phyloP scores from a whole-genome alignment of 35 echinoderm and acorn worm genomes.

The Heliocidaris tuberculata region DNA sequence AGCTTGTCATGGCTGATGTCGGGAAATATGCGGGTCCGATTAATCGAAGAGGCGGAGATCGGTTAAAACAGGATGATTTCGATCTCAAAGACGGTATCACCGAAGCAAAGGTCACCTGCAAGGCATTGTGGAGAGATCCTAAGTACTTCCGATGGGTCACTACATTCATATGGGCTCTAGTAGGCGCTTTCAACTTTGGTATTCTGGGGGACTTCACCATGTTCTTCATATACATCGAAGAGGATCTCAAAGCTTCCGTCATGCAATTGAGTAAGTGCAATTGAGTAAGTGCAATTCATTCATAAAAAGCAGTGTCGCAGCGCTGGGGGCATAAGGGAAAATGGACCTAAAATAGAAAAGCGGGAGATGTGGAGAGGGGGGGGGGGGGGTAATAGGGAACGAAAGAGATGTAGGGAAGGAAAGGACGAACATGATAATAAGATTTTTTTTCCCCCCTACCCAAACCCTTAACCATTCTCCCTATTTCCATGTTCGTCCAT shows the following conservation, averaged over 20 bases:
- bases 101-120: neutral
- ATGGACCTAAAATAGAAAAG: too few species aligned
- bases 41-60: neutral
- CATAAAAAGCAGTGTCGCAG: too few species aligned
- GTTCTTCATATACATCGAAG: neutral
- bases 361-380: too few species aligned
- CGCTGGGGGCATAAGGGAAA: too few species aligned
- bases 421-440: too few species aligned
- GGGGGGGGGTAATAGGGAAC: too few species aligned
- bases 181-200: constrained; percentile 4
- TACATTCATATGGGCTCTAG: neutral
- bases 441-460: too few species aligned
- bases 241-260: neutral
- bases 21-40: neutral
- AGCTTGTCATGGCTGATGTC: neutral
- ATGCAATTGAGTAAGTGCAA: neutral
- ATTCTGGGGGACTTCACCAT: neutral
- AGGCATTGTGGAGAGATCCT: neutral
- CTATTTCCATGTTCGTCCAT: too few species aligned
- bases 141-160: neutral
- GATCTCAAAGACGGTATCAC: neutral
- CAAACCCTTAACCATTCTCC: too few species aligned
- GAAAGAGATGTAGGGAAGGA: too few species aligned
- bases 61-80: neutral
- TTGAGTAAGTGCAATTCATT: too few species aligned